Evolutionary conservation across 1,140 invertebrate species (phyloP), one percentile per base, ranked within the genome.

Genomic region (Apolygus lucorum): DNA sequence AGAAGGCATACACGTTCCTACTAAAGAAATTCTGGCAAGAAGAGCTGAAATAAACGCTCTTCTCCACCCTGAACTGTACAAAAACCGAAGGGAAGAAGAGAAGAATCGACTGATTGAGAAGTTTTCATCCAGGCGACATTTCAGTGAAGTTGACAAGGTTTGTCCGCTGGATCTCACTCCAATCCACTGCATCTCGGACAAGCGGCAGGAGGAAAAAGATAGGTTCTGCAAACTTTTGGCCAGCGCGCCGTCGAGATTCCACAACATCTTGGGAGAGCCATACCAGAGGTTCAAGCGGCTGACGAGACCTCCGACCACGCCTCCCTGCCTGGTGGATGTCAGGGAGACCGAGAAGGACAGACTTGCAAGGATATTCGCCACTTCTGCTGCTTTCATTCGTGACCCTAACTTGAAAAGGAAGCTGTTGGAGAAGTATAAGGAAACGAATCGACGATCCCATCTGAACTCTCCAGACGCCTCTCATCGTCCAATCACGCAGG

Each of bases 21-120:
- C 22, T 28, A 65, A 52, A 52, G 63, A 65, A 70, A 34, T 34
- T 65, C 27, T 24, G 17, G 11, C 2, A 17, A 42, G 63, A 52
- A 25, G 63, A 27, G 29, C 68, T n/a, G 68, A 70, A 52, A 70
- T 70, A 4, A 26, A 65, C n/a, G 68, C 68, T 24, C 22, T 70
- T 8, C 63, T 70, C 1, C 62, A 70, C n/a, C 68, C 68, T n/a
- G 68, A 70, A 52, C 34, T 70, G 17, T 70, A 70, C 42, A 70
- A 52, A 54, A 65, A 70, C 25, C n/a, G 14, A 52, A 34, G 68
- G 17, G 68, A 70, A 65, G 68, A 70, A 22, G 68, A 70, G 62
- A 70, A 70, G 22, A 52, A n/a, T 17, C 34, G 52, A 63, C 63
- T 70, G 25, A 70, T 70, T 28, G 22, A 24, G 25, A 70, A 70